Percentiles rank a stretch among this genome's conserved stretches.
These are phyloP conservation scores for Gallinago media DNA, from an alignment of 2,113 vertebrate species.

Conservation along the genomic window DNA sequence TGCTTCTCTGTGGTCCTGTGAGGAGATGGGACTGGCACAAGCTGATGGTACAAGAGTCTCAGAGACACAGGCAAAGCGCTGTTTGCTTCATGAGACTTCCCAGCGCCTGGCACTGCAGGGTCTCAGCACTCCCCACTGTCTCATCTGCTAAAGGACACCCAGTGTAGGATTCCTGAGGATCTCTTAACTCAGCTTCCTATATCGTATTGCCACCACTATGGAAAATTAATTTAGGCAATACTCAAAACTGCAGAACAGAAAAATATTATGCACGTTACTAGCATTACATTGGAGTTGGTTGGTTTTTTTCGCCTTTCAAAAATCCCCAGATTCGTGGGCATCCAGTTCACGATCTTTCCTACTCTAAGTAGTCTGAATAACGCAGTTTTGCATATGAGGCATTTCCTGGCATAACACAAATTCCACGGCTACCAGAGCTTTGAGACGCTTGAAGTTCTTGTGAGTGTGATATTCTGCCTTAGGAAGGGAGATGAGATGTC, in stretches of 20 bases:
- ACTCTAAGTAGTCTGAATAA: background rate
- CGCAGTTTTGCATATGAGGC: background rate
- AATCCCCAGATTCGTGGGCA: background rate
- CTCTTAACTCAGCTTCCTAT: background rate
- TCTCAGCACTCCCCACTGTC: background rate
- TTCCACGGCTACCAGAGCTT: background rate
- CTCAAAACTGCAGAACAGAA: background rate
- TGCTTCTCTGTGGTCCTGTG: background rate
- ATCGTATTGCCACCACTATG: accelerated
- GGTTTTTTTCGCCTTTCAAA: background rate
- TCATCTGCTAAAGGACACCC: background rate
- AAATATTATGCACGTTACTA: background rate
- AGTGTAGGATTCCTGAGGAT: background rate
- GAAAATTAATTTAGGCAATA: background rate
- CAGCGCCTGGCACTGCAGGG: background rate
- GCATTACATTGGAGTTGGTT: background rate
- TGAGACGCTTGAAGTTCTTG: accelerated
- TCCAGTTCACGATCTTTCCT: background rate
- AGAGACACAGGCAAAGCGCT: accelerated
- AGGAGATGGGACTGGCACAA: background rate
- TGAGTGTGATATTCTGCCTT: background rate
- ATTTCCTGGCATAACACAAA: background rate
- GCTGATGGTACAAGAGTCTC: background rate
- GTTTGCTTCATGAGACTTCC: background rate
- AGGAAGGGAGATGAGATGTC: background rate